Evolutionary conservation across 1,140 invertebrate species (phyloP).

Genomic region (Drosophila asahinai): DNA sequence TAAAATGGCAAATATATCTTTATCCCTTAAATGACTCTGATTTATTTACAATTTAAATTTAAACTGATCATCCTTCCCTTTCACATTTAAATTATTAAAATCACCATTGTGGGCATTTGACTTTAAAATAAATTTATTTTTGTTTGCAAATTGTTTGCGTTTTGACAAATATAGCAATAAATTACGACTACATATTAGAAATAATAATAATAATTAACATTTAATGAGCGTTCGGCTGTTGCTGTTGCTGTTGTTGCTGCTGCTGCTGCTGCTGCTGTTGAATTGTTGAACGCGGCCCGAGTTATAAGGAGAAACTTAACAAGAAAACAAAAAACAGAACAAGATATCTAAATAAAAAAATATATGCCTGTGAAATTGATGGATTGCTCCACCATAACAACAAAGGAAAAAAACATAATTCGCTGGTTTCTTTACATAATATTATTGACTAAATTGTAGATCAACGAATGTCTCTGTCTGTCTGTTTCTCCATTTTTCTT

Average conservation of each 20-base stretch:
- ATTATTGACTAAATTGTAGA: conserved; percentile 82
- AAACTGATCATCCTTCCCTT: too few relatives aligned
- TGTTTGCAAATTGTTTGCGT: conserved; percentile 59
- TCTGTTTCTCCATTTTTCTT: conserved; percentile 56
- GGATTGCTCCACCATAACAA: conserved; percentile 40
- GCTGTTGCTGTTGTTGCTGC: conserved; percentile 17
- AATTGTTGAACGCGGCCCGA: conserved; percentile 42
- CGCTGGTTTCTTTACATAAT: conserved; percentile 56
- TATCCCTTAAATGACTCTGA: too few relatives aligned
- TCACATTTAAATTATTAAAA: too few relatives aligned
- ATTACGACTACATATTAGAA: conserved; percentile 74
- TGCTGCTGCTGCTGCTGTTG: conserved; percentile 17
- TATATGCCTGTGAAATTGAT: conserved; percentile 39
- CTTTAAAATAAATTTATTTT: conserved; percentile 64
- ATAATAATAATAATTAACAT: conserved; percentile 77
- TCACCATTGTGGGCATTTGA: neutral
- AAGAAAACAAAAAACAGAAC: conserved; percentile 55
- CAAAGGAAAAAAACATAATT: conserved; percentile 24
- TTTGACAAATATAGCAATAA: conserved; percentile 70
- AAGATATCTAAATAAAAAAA: conserved; percentile 60
- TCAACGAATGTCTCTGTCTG: conserved; percentile 67
- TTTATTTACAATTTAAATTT: too few relatives aligned
- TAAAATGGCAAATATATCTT: too few relatives aligned
- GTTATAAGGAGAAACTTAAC: conserved; percentile 60
- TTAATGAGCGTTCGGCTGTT: conserved; percentile 68